A percentile compares a stretch with the other conserved stretches of the same genome.
Conservation (phyloP, 1,140 invertebrate species). For the Drosophila dunni region DNA sequence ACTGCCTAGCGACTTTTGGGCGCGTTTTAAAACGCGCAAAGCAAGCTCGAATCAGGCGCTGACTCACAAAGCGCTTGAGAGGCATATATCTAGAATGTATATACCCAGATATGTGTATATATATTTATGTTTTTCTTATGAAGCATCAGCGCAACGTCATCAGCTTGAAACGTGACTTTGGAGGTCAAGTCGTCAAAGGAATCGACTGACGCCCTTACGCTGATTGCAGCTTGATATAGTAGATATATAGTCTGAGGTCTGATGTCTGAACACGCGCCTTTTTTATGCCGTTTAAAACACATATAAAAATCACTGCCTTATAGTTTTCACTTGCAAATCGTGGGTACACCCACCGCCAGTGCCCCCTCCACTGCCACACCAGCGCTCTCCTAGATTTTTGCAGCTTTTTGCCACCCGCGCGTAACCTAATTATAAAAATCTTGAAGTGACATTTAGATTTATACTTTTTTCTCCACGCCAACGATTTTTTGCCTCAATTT, state of each 20-base stretch:
- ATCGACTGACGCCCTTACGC: background rate
- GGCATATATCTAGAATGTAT: background rate
- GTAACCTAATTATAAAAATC: slow-evolving; percentile 74
- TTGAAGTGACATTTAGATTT: slow-evolving; percentile 63
- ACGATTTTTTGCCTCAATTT: slow-evolving; percentile 17
- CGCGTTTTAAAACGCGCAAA: slow-evolving; percentile 20
- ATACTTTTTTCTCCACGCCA: slow-evolving; percentile 18
- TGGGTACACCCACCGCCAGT: slow-evolving; percentile 3
- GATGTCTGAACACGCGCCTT: slow-evolving; percentile 26
- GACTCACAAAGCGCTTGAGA: slow-evolving; percentile 18
- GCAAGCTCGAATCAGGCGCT: slow-evolving; percentile 2
- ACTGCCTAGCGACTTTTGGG: slow-evolving; percentile 13
- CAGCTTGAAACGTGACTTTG: slow-evolving; percentile 57
- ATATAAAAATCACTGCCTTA: slow-evolving; percentile 4
- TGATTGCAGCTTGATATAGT: background rate
- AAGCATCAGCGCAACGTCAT: slow-evolving; percentile 29
- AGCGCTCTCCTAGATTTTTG: slow-evolving; percentile 16
- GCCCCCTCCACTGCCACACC: background rate
- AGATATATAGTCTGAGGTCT: background rate
- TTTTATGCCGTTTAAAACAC: slow-evolving; percentile 10
- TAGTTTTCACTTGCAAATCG: slow-evolving; percentile 39
- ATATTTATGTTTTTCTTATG: slow-evolving; percentile 25
- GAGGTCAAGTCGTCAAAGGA: slow-evolving; percentile 13
- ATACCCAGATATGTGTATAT: slow-evolving; percentile 14
- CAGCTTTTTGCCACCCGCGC: slow-evolving; percentile 62